phyloP scores from a whole-genome alignment of 1,140 invertebrate species.

The Drosophila ficusphila region DNA sequence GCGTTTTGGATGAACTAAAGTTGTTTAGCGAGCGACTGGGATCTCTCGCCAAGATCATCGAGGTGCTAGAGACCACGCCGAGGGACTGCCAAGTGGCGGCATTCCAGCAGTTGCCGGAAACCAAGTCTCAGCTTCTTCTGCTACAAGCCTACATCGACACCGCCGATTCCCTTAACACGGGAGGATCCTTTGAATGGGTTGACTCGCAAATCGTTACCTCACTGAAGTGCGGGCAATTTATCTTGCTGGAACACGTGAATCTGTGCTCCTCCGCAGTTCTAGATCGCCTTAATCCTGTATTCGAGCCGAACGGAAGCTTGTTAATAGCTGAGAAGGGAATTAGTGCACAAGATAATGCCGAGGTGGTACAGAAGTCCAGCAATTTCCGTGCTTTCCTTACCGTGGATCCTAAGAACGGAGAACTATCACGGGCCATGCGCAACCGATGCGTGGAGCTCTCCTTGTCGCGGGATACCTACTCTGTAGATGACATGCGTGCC shows the following conservation, averaged over 20 bases:
- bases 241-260: conserved; percentile 96
- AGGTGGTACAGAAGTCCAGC: conserved; percentile 92
- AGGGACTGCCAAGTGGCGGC: conserved; percentile 16
- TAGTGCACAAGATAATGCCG: conserved; percentile 88
- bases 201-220: conserved; percentile 95
- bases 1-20: conserved; percentile 61
- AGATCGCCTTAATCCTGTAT: conserved; percentile 96
- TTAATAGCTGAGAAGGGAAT: conserved; percentile 96
- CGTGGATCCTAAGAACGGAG: conserved; percentile 97
- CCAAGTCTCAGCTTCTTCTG: conserved; percentile 32
- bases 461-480: conserved; percentile 85
- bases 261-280: conserved; percentile 98
- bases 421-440: conserved; percentile 98
- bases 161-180: conserved; percentile 88
- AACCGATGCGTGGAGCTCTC: conserved; percentile 98
- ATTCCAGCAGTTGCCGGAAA: conserved; percentile 32
- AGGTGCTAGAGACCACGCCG: conserved; percentile 41
- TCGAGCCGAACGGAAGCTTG: conserved; percentile 96
- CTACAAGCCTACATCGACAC: conserved; percentile 59
- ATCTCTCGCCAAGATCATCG: conserved; percentile 48
- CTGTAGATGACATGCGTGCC: conserved; percentile 85
- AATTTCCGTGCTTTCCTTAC: conserved; percentile 97
- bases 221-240: conserved; percentile 76
- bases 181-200: conserved; percentile 98
- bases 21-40: conserved; percentile 55